Evolutionary conservation across 2,888 invertebrate genomes (phyloP), one percentile per base, ranked within the genome.

Genomic region (Iphiclides podalirius): DNA sequence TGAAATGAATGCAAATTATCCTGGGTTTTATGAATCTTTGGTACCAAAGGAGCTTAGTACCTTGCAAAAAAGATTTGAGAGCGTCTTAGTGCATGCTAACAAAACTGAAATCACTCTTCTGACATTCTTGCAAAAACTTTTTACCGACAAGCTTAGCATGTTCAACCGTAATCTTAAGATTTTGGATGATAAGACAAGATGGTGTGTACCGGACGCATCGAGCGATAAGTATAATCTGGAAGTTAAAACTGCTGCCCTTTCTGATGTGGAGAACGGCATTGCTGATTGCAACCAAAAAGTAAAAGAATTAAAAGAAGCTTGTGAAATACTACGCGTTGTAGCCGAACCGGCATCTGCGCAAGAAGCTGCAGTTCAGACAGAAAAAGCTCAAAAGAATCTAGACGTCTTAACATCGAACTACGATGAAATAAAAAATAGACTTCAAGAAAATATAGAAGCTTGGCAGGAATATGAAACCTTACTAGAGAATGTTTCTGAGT

Each of bases 171-270:
- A 95, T 69, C 91, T 98, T 7, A 90, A 92, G 42, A 93, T 94
- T 1, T 93, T 95, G 57, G 94, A 94, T 55, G 98, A 98, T 68
- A 98, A 98, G 78, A 93, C 96, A 0, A 90, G 93, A 9, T 98
- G 98, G 97, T 98, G 98, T 73, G 91, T 94, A 66, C 96, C 96
- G 0, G 97, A 98, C 69, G 91, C 94, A 1, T 93, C 94, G 23
- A 96, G 96, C 66, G 98, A 98, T 69, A 94, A 94, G 72, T 98
- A 97, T 72, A 97, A 96, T 70, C 90, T 98, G 17, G 96, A 98
- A 87, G 96, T 97, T 0, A 98, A 98, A 81, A 91, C 94, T 63
- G 93, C 94, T 1, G 94, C 96, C 0, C 74, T 97, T 26, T 86
- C 89, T 50, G 96, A 96, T 55, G 93, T 96, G 1, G 92, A 93